Evolutionary conservation across 2,113 vertebrate genomes (phyloP), one percentile per base, ranked within the genome.

Genomic region (Parotia lawesii): DNA sequence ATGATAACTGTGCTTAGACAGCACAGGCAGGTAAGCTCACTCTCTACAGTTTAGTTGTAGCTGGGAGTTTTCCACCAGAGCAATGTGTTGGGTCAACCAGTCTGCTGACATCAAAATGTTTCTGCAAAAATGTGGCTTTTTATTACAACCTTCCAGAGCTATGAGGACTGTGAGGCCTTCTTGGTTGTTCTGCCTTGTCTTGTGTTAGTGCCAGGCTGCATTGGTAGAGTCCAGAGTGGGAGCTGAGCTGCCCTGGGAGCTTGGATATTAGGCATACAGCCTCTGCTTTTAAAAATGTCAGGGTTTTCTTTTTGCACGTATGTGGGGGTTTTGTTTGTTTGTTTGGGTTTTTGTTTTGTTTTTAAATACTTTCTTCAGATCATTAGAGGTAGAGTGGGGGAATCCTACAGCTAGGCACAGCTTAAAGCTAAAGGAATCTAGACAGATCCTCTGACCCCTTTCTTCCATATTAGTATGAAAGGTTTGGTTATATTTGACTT

Each of bases 151-250:
- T 85, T 86, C 35, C 21, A 58, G 67, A 77, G 31, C n/a, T 65
- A 11, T 12, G 3, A 69, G 25, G 16, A 25, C n/a, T 42, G 12
- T 12, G 58, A 76, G 45, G 10, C 18, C 22, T 16, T 7, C 23
- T 28, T 2, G 0, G 6, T 61, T 80, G 35, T 65, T 35, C 38
- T 87, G 17, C 8, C 35, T 60, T 9, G 0, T 77, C 25, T 86
- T 1, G 0, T 74, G 29, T n/a, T 7, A 14, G 54, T 35, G 15
- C 29, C 29, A 51, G 78, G 17, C 31, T 85, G 28, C 0, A 0
- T 19, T 90, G 2, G 1, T 19, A 17, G 51, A 78, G 23, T 21
- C 35, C 9, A 3, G 9, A 37, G 5, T 18, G 5, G 40, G 18
- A 51, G 37, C 19, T 75, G 74, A 83, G 37, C 51, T 85, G 29